phyloP scores from a whole-genome alignment of 2,888 invertebrate genomes.

The Teleogryllus oceanicus region DNA sequence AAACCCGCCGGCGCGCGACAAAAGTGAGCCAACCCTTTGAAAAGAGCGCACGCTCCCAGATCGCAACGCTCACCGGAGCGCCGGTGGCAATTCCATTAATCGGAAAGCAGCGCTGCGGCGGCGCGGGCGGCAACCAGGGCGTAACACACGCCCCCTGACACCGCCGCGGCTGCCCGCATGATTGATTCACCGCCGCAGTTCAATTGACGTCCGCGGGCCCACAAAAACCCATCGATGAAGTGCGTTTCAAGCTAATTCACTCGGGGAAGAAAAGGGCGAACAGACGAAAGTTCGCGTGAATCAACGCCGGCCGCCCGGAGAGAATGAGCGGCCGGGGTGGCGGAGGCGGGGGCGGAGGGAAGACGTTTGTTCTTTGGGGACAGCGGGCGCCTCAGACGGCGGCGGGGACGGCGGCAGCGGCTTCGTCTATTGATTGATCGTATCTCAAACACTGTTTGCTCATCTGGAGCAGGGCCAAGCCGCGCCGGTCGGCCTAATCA shows the following conservation, averaged over 20 bases:
- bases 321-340: background rate
- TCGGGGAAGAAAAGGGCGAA: background rate
- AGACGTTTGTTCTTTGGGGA: background rate
- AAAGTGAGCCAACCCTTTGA: no score
- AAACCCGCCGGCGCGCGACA: no score
- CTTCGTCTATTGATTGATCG: background rate
- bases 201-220: background rate
- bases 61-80: background rate
- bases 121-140: background rate
- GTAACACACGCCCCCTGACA: slow-evolving; percentile 10
- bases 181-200: background rate
- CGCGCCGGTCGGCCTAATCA: background rate
- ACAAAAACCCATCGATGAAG: slow-evolving; percentile 4
- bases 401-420: background rate
- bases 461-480: background rate
- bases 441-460: slow-evolving; percentile 9
- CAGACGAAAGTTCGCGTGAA: background rate
- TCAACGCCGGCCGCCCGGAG: background rate
- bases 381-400: background rate
- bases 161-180: background rate
- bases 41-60: no score
- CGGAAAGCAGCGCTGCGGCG: background rate
- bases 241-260: background rate
- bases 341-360: background rate
- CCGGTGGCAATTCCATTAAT: background rate